phyloP scores from a whole-genome alignment of 2,797 vertebrate genomes.

The Saxicola maurus region DNA sequence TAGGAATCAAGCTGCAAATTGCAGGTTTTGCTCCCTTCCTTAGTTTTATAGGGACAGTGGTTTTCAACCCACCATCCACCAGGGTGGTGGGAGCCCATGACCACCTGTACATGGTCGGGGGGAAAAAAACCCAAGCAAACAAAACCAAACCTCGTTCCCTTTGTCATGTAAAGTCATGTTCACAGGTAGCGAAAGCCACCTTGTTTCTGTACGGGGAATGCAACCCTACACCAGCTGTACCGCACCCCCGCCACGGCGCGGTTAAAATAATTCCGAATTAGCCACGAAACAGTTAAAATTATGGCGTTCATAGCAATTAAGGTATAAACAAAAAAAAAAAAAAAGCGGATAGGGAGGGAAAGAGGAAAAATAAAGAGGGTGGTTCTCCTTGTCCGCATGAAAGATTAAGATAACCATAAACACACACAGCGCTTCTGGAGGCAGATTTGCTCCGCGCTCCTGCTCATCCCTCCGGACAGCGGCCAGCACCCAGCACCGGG shows the following conservation, averaged over 20 bases:
- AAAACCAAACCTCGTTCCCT: background rate
- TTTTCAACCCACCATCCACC: background rate
- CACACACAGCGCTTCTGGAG: background rate
- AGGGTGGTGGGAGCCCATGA: background rate
- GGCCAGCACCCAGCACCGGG: too few relatives aligned
- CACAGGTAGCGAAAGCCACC: fast-evolving
- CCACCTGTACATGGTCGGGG: fast-evolving
- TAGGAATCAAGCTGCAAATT: background rate
- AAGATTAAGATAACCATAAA: background rate
- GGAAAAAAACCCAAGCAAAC: too few relatives aligned
- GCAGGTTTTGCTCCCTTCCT: fast-evolving
- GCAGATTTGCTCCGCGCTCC: background rate
- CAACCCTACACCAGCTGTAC: background rate
- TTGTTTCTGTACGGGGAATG: too few relatives aligned
- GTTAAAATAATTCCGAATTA: fast-evolving
- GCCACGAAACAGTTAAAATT: fast-evolving
- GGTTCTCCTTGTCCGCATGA: background rate
- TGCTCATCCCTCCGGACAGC: background rate
- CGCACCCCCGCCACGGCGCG: fast-evolving
- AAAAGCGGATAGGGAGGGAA: fast-evolving
- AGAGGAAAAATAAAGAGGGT: background rate
- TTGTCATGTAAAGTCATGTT: fast-evolving
- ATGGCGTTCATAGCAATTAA: fast-evolving
- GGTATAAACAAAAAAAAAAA: too few relatives aligned
- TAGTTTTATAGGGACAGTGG: fast-evolving